Evolutionary conservation across 2,888 invertebrate genomes (phyloP), one percentile per base, ranked within the genome.

Genomic region (Cancer borealis): DNA sequence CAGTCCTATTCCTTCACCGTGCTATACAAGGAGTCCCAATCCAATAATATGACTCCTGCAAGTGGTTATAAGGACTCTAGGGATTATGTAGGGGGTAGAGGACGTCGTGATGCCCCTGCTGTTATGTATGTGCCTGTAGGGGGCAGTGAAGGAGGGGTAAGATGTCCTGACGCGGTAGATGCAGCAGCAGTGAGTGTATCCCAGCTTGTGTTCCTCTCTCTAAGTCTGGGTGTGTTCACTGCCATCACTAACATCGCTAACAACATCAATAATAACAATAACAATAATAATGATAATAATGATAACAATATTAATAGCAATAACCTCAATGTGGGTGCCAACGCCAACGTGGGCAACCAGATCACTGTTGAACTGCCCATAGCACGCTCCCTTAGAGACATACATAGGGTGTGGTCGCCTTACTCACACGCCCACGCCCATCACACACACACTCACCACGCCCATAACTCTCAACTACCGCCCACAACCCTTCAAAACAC

Each of bases 181-280:
- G 92, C 95, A n/a, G 93, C 95, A 4, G 95, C 95, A 47, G 95
- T 95, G 45, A 95, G 93, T 47, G 91, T 95, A 49, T 95, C 95
- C 8, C 95, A 95, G 87, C 93, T 95, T 49, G 92, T 95, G 8
- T 95, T 95, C 92, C 89, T 95, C 14, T 93, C 95, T 5, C 93
- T 95, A 45, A 88, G 91, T 10, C 88, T 95, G 10, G 95, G 94
- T 12, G 87, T 95, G 49, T 95, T 95, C 92, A 95, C 88, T 21
- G 95, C 94, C 87, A 94, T 95, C 21, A 93, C 95, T 21, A 95
- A 95, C 91, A 93, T 95, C 79, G 93, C 95, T 73, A 95, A 91
- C 66, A 95, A 95, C 95, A 93, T 95, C 73, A 95, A 95, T 94
- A 95, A 95, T 90, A 95, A 95, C 92, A 95, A 95, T 45, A 95